Evolutionary conservation across 2,888 invertebrate species (phyloP), one percentile per base, ranked within the genome.

Genomic region (Calliopum simillimum): DNA sequence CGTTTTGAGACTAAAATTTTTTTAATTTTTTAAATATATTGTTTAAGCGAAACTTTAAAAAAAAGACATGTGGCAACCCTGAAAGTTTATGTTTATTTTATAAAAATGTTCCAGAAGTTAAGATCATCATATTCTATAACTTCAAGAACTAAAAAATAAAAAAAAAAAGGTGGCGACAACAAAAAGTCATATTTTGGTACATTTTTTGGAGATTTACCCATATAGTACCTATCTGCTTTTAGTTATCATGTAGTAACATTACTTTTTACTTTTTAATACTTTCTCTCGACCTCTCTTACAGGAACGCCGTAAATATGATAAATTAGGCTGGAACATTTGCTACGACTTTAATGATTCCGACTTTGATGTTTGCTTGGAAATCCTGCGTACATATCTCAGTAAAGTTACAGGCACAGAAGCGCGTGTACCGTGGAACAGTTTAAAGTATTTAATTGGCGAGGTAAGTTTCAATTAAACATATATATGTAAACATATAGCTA

Each of bases 321-420:
- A 97, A 87, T 93, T 97, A 69, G 97, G 97, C 1, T 97, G 97
- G 96, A 97, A 97, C 84, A 94, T 97, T 75, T 89, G 90, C 66
- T 97, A 97, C 85, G 97, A 97, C 86, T 97, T 97, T 87, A 96
- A 95, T 85, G 94, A 97, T 85, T 94, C 95, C 0, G 97, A 97
- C 86, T 97, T 97, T 85, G 90, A 92, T 72, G 96, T 97, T 44
- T 96, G 96, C 86, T 90, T 93, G 79, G 92, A 92, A 83, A 96
- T 97, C 73, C 87, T 97, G 72, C 91, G 92, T 75, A 95, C 93
- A 3, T 97, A 97, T 86, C 87, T 97, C 67, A 92, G 90, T 19
- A 93, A 95, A 76, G 87, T 88, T 0, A 88, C 88, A 49, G 91
- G 90, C 63, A 33, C 33, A 6, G 67, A 67, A 23, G 33, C 41